A percentile compares a stretch with the other conserved stretches of the same genome.
These are phyloP conservation scores for Pseudopleuronectes americanus DNA, from an alignment of 2,797 vertebrate species.

Conservation along the genomic window DNA sequence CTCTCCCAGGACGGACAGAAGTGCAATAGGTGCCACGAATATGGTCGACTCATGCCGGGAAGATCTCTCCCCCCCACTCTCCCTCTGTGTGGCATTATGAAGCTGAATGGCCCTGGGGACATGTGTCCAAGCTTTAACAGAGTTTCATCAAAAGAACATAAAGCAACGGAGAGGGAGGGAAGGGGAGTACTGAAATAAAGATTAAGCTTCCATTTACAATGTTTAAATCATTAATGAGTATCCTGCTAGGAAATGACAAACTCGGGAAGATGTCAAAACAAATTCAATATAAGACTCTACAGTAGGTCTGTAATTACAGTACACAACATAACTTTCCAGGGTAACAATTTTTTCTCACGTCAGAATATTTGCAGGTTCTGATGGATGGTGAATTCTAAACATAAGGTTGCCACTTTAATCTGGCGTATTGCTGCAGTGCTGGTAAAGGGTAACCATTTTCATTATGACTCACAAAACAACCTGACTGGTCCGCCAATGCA, in stretches of 20 bases:
- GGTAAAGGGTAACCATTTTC: conserved; percentile 15
- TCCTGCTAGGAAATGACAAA: too few relatives aligned
- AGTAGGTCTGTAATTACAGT: too few relatives aligned
- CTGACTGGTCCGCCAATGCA: conserved; percentile 7
- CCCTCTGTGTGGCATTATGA: too few relatives aligned
- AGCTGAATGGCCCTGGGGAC: too few relatives aligned
- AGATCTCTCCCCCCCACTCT: too few relatives aligned
- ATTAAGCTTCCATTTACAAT: neutral
- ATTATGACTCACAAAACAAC: conserved; percentile 25
- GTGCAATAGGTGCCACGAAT: too few relatives aligned
- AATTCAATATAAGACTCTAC: too few relatives aligned
- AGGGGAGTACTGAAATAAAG: neutral
- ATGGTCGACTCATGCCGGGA: too few relatives aligned
- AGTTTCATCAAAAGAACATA: neutral
- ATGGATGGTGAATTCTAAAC: conserved; percentile 19
- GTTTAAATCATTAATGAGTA: neutral
- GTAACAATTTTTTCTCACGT: neutral
- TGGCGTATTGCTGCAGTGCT: conserved; percentile 15
- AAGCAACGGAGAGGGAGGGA: neutral
- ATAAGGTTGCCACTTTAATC: conserved; percentile 32
- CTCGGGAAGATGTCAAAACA: neutral
- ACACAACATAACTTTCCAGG: too few relatives aligned
- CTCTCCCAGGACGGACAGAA: too few relatives aligned
- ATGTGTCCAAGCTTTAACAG: neutral
- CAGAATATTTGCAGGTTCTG: conserved; percentile 21